These are phyloP conservation scores for Cochlearius cochlearius DNA, from an alignment of 2,113 vertebrate species.

Conservation along the genomic window DNA sequence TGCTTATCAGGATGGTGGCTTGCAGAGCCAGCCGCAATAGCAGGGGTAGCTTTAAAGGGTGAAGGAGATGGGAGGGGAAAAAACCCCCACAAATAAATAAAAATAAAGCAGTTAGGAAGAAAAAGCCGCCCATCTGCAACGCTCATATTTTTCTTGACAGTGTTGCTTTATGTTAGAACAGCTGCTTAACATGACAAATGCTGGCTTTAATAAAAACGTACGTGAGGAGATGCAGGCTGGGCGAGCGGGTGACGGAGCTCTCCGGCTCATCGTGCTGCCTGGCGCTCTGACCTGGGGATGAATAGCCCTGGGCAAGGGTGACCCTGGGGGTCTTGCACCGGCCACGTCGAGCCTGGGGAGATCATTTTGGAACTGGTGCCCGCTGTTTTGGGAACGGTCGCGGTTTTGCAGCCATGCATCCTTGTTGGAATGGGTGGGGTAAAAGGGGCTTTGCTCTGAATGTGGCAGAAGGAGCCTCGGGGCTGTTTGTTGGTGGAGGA, in stretches of 20 bases:
- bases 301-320: background rate
- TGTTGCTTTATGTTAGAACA: constrained; percentile 63
- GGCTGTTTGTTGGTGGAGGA: background rate
- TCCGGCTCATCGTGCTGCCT: background rate
- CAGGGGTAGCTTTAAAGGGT: constrained; percentile 3
- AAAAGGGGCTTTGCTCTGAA: background rate
- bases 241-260: background rate
- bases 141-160: constrained; percentile 29
- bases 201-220: constrained; percentile 27
- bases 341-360: background rate
- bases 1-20: constrained; percentile 45
- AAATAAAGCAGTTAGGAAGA: constrained; percentile 41
- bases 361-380: fast-evolving
- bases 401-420: fast-evolving
- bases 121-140: constrained; percentile 52
- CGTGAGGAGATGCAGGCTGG: background rate
- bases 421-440: background rate
- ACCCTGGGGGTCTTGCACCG: background rate
- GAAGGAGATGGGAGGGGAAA: background rate
- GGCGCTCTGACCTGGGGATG: background rate
- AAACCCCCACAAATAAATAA: background rate
- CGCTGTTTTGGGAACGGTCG: fast-evolving
- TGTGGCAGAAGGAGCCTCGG: background rate
- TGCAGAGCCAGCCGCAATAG: background rate
- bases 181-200: constrained; percentile 70